Conservation (phyloP, 2,888 invertebrate species). For the Rhagonycha lutea region DNA sequence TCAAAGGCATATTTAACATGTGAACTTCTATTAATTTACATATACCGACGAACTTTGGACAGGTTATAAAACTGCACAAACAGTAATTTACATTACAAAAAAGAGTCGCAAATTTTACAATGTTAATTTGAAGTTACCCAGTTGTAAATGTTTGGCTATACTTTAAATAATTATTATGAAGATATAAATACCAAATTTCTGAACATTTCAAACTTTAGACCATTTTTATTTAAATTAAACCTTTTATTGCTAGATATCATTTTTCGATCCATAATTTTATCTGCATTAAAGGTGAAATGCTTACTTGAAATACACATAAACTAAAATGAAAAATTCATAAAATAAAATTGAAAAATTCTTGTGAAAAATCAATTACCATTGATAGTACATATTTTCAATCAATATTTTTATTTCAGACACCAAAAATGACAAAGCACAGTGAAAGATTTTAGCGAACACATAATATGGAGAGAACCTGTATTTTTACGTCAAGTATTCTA, state of each 20-base stretch:
- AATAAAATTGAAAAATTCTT: slow-evolving; percentile 21
- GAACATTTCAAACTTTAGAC: background rate
- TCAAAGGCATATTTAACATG: background rate
- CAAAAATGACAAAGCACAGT: slow-evolving; percentile 2
- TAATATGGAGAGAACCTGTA: background rate
- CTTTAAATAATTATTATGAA: background rate
- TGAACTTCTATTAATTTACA: background rate
- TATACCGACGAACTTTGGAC: background rate
- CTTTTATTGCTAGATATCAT: background rate
- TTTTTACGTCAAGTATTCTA: background rate
- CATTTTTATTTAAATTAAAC: background rate
- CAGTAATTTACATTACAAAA: background rate
- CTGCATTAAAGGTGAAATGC: slow-evolving; percentile 2
- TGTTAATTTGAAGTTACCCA: background rate
- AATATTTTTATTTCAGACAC: background rate
- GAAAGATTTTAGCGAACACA: background rate
- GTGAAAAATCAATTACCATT: slow-evolving; percentile 11
- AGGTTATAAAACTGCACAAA: background rate
- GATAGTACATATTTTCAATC: slow-evolving; percentile 8
- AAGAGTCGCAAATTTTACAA: background rate
- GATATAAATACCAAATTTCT: background rate
- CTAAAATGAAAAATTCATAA: slow-evolving; percentile 17
- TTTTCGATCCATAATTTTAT: slow-evolving; percentile 3
- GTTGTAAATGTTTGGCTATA: background rate
- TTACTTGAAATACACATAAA: slow-evolving; percentile 6